Percentiles rank a stretch among this genome's conserved stretches.
These are phyloP conservation scores for Oophaga pumilio DNA, from an alignment of 2,113 vertebrate genomes.

Conservation along the genomic window DNA sequence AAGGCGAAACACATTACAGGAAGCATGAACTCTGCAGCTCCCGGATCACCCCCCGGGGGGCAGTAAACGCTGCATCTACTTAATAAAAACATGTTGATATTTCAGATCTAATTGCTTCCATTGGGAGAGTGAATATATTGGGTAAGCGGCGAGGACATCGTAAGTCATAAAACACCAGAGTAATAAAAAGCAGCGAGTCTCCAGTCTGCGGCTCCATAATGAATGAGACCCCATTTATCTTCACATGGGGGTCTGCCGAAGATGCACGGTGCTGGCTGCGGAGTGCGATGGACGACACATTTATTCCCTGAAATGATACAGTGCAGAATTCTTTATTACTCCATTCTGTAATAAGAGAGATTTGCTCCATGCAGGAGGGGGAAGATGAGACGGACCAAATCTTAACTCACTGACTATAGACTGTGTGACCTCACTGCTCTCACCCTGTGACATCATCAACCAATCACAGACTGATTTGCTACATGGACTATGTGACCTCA, in stretches of 20 bases:
- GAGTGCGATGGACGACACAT: constrained; percentile 4
- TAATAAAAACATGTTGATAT: constrained; percentile 71
- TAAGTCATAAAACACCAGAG: constrained; percentile 67
- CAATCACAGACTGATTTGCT: background rate
- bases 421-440: background rate
- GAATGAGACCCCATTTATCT: constrained; percentile 43
- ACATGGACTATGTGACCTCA: background rate
- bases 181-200: constrained; percentile 62
- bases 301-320: constrained; percentile 1
- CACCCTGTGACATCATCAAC: background rate
- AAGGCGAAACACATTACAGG: constrained; percentile 60
- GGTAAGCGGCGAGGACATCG: constrained; percentile 57
- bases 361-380: background rate
- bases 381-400: background rate
- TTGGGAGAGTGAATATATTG: constrained; percentile 68
- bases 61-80: constrained; percentile 64
- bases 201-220: constrained; percentile 59
- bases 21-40: constrained; percentile 61
- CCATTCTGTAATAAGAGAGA: background rate
- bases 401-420: background rate
- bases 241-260: constrained; percentile 16
- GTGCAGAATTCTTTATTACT: background rate
- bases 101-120: constrained; percentile 75
- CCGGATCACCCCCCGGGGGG: constrained; percentile 67
- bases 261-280: constrained; percentile 30